Evolutionary conservation across 2,888 invertebrate genomes (phyloP).

Genomic region (Iphiclides podalirius): DNA sequence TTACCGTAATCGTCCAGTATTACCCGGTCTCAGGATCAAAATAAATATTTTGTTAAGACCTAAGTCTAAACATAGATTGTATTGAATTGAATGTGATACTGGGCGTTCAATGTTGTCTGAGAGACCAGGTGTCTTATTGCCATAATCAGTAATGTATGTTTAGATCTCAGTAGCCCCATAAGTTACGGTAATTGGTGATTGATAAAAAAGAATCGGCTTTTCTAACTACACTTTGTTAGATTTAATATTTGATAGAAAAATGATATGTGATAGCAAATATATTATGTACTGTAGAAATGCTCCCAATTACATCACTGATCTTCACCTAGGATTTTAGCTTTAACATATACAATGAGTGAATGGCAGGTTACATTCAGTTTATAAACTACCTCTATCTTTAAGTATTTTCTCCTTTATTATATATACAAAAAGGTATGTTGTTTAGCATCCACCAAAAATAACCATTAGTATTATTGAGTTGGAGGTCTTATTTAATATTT

Average conservation of each 20-base stretch:
- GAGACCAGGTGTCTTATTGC: slow-evolving; percentile 42
- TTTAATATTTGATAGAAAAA: slow-evolving; percentile 26
- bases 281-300: slow-evolving; percentile 26
- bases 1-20: slow-evolving; percentile 38
- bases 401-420: slow-evolving; percentile 38
- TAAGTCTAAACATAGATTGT: slow-evolving; percentile 22
- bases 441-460: background rate
- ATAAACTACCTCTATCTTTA: slow-evolving; percentile 48
- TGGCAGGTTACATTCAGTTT: slow-evolving; percentile 42
- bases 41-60: slow-evolving; percentile 22
- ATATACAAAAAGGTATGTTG: background rate
- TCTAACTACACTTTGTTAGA: slow-evolving; percentile 28
- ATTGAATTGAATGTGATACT: slow-evolving; percentile 28
- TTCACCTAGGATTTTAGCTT: slow-evolving; percentile 24
- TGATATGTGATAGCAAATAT: slow-evolving; percentile 49
- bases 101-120: slow-evolving; percentile 23
- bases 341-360: slow-evolving; percentile 28
- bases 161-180: slow-evolving; percentile 71
- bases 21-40: slow-evolving; percentile 27
- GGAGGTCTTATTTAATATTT: background rate
- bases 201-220: slow-evolving; percentile 26
- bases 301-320: slow-evolving; percentile 21
- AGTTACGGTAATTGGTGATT: slow-evolving; percentile 44
- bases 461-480: background rate
- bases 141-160: slow-evolving; percentile 56